phyloP scores from a whole-genome alignment of 2,113 vertebrate species.

The Opisthocomus hoazin region DNA sequence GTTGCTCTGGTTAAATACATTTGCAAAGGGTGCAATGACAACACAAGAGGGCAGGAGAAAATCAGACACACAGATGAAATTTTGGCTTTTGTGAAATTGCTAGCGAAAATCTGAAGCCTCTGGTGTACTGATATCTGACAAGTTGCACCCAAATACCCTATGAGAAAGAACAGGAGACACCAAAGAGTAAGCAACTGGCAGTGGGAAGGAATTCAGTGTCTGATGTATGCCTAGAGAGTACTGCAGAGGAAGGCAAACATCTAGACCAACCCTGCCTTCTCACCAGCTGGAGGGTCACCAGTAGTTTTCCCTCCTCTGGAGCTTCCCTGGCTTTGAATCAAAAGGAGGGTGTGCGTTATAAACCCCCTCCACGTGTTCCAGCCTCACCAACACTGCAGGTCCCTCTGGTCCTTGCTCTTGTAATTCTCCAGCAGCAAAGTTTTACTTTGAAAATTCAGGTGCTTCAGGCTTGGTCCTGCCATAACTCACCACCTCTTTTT shows the following conservation, averaged over 20 bases:
- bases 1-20: background rate
- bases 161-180: background rate
- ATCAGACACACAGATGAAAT: background rate
- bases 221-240: background rate
- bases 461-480: background rate
- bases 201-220: background rate
- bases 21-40: background rate
- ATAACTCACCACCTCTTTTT: background rate
- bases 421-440: background rate
- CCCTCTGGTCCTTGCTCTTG: background rate
- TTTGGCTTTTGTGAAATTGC: background rate
- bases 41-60: background rate
- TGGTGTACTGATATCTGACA: background rate
- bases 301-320: background rate
- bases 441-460: background rate
- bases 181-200: background rate
- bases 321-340: background rate
- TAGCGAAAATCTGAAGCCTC: background rate
- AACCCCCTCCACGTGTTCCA: background rate
- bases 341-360: no score
- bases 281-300: background rate
- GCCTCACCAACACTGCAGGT: background rate
- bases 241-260: background rate
- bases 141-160: background rate
- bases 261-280: background rate